Evolutionary conservation across 2,113 vertebrate species (phyloP).

Genomic region (Saimiri boliviensis): DNA sequence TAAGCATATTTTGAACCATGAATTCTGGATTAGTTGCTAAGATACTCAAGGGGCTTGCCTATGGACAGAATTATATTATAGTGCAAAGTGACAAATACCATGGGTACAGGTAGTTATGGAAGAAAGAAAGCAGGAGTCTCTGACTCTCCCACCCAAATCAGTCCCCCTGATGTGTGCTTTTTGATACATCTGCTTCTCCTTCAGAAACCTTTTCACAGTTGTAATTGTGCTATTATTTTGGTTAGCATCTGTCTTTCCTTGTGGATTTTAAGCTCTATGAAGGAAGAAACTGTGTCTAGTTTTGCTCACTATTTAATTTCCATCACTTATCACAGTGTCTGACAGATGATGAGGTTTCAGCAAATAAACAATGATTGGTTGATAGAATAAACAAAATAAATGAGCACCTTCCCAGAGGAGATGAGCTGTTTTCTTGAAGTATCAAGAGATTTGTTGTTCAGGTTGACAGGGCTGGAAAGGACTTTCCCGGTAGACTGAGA

Average conservation of each 20-base stretch:
- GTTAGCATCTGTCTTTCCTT: neutral
- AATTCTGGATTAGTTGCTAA: neutral
- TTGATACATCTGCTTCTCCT: accelerated
- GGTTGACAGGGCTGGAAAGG: too few species aligned
- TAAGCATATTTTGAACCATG: neutral
- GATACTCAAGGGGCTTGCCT: neutral
- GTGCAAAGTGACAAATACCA: accelerated
- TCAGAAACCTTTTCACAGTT: accelerated
- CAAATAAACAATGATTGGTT: neutral
- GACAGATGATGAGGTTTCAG: neutral
- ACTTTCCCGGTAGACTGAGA: neutral
- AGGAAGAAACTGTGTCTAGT: neutral
- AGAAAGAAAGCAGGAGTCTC: neutral
- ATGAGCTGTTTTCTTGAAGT: neutral
- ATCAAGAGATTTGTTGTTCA: neutral
- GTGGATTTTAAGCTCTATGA: accelerated
- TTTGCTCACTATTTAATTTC: neutral
- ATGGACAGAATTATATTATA: accelerated
- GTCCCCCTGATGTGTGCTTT: accelerated
- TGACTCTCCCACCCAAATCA: accelerated
- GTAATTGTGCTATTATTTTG: accelerated
- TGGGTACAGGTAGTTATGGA: neutral
- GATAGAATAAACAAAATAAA: neutral
- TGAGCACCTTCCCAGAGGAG: neutral
- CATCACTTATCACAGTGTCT: neutral